Evolutionary conservation across 1,140 invertebrate species (phyloP).

Genomic region (Ericerus pela): DNA sequence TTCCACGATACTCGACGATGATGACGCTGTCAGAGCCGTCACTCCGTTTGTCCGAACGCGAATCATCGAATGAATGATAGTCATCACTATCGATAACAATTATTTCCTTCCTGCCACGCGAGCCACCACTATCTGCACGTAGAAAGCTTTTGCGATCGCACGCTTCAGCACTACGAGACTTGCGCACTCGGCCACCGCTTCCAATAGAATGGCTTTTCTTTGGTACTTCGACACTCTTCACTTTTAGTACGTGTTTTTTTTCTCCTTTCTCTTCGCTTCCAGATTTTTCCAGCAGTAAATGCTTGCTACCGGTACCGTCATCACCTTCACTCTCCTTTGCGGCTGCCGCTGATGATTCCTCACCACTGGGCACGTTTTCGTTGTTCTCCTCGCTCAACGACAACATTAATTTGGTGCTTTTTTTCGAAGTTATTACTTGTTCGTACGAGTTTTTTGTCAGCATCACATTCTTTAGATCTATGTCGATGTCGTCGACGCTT

Average conservation of each 20-base stretch:
- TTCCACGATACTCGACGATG: conserved; percentile 26
- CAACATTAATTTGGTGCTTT: conserved; percentile 20
- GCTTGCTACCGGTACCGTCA: neutral
- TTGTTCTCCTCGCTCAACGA: conserved; percentile 24
- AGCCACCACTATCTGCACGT: neutral
- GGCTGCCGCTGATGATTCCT: neutral
- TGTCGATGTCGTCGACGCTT: conserved; percentile 15
- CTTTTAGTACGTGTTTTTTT: conserved; percentile 4
- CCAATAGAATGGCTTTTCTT: neutral
- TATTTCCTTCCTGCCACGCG: neutral
- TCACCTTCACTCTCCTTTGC: neutral
- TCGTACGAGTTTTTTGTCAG: conserved; percentile 15
- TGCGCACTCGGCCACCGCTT: neutral
- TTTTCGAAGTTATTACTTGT: conserved; percentile 14
- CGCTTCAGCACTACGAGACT: conserved; percentile 8
- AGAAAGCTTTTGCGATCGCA: conserved; percentile 3
- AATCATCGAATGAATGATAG: conserved; percentile 2
- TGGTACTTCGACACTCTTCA: conserved; percentile 3
- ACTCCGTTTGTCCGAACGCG: neutral
- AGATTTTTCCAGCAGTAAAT: neutral
- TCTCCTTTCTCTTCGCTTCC: neutral
- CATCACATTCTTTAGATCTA: conserved; percentile 13
- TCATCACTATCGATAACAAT: conserved; percentile 2
- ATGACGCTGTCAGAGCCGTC: conserved; percentile 4
- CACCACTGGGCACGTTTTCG: conserved; percentile 14